These are phyloP conservation scores for Heliconius melpomene DNA, from an alignment of 1,140 invertebrate genomes.

Conservation along the genomic window DNA sequence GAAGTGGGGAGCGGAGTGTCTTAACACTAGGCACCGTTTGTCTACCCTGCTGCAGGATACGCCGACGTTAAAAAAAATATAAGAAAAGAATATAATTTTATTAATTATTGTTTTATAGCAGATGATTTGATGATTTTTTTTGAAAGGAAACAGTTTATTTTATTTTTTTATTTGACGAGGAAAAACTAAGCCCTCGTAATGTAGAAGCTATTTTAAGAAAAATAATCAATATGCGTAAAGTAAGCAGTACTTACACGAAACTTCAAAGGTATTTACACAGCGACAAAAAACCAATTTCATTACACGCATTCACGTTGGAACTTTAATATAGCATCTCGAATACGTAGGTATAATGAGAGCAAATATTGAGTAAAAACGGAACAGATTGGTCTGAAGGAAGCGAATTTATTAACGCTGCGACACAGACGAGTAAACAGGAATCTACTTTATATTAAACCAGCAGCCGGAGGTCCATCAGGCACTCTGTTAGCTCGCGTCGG, in stretches of 20 bases:
- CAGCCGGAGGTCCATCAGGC: slow-evolving; percentile 61
- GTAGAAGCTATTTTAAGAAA: neutral
- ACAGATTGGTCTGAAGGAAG: slow-evolving; percentile 56
- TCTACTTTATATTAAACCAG: slow-evolving; percentile 71
- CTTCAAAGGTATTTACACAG: slow-evolving; percentile 40
- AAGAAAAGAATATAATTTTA: too few species aligned
- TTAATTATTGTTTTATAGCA: too few species aligned
- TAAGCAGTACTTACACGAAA: neutral
- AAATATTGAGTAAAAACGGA: slow-evolving; percentile 60
- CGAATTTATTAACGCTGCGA: slow-evolving; percentile 69
- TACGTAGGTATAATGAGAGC: slow-evolving; percentile 50
- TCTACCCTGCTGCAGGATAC: too few species aligned
- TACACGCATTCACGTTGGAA: slow-evolving; percentile 41
- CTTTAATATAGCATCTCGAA: slow-evolving; percentile 50
- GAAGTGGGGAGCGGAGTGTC: too few species aligned
- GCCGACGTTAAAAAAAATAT: too few species aligned
- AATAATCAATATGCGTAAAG: neutral
- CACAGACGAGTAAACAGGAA: slow-evolving; percentile 63
- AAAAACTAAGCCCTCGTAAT: neutral
- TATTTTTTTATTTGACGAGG: neutral
- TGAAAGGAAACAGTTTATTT: too few species aligned
- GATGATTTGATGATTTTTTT: too few species aligned
- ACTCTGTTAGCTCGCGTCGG: slow-evolving; percentile 54
- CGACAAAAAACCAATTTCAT: slow-evolving; percentile 43
- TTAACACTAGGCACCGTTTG: too few species aligned